A percentile compares a stretch with the other conserved stretches of the same genome.
Conservation (phyloP, 2,888 invertebrate species). For the Lucinisca nassula region DNA sequence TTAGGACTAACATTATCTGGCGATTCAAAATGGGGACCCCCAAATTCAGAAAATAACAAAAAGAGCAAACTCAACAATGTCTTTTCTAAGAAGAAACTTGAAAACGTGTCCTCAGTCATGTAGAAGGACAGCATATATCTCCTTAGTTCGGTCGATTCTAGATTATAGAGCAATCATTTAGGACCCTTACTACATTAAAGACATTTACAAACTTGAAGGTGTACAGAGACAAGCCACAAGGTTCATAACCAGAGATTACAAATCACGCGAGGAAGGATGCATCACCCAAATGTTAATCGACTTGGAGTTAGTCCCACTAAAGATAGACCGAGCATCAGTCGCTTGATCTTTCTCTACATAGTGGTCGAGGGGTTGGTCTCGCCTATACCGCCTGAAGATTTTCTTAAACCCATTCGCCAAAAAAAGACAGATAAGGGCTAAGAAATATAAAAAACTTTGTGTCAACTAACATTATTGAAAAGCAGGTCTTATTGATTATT, state of each 20-base stretch:
- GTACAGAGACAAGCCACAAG: background rate
- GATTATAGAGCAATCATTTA: background rate
- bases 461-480: no score
- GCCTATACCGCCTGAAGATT: no score
- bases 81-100: no score
- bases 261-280: background rate
- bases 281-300: no score
- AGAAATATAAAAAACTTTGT: no score
- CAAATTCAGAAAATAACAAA: conserved; percentile 1
- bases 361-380: no score
- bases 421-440: no score
- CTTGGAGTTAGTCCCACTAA: no score
- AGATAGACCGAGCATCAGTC: no score
- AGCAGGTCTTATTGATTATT: no score
- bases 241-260: background rate
- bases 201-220: background rate
- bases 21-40: background rate
- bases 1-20: background rate
- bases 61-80: background rate
- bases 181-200: background rate
- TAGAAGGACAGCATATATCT: background rate
- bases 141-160: background rate
- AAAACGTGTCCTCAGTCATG: background rate
- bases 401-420: no score
- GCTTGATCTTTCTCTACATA: no score